These are phyloP conservation scores for Thalassophryne amazonica DNA, from an alignment of 2,797 vertebrate genomes.

Conservation along the genomic window DNA sequence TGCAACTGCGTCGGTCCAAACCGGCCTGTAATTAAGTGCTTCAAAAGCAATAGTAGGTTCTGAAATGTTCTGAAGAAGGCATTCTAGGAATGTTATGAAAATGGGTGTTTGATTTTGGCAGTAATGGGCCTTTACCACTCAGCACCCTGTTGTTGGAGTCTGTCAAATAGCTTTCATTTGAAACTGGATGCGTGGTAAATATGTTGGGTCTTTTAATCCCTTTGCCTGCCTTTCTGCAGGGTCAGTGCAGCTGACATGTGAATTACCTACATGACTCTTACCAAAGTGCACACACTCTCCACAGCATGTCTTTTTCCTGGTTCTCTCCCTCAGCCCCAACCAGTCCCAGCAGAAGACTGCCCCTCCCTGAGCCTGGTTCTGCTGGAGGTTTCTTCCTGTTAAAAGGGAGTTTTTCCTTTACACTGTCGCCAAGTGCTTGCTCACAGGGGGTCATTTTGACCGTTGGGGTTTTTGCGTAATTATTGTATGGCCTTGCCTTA, in stretches of 20 bases:
- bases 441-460: too few species aligned
- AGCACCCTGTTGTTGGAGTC: conserved; percentile 3
- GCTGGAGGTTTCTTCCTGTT: too few species aligned
- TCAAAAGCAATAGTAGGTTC: conserved; percentile 14
- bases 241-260: conserved; percentile 55
- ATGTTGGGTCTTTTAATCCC: conserved; percentile 26
- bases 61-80: neutral
- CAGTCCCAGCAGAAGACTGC: too few species aligned
- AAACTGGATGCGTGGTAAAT: conserved; percentile 52
- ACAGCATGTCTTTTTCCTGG: too few species aligned
- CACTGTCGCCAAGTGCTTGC: too few species aligned
- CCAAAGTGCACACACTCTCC: conserved; percentile 4
- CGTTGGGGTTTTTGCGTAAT: too few species aligned
- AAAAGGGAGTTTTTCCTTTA: too few species aligned
- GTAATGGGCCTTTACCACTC: neutral
- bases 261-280: conserved; percentile 52
- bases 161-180: conserved; percentile 36
- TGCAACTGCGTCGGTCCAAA: too few species aligned
- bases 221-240: conserved; percentile 38
- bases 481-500: too few species aligned
- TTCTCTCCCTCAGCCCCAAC: too few species aligned
- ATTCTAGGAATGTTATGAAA: conserved; percentile 16
- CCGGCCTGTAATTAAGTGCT: too few species aligned
- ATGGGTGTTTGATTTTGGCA: conserved; percentile 18
- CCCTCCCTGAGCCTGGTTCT: too few species aligned